Percentiles rank a stretch among this genome's conserved stretches.
phyloP scores from a whole-genome alignment of 2,888 invertebrate genomes.

The Phaedon cochleariae region DNA sequence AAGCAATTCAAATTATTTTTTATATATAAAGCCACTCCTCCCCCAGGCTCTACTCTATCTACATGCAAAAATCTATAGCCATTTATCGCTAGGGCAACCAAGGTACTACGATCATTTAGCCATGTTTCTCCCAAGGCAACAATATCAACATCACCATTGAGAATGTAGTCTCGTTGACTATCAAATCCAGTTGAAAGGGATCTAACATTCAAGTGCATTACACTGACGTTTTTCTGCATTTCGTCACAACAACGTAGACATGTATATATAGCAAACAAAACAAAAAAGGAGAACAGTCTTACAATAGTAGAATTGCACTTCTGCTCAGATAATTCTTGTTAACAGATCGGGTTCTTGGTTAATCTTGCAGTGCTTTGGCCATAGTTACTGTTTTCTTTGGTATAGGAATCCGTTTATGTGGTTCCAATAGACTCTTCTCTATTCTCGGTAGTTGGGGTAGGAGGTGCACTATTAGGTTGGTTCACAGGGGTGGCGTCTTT shows the following conservation, averaged over 20 bases:
- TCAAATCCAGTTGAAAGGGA: neutral
- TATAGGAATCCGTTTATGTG: no score
- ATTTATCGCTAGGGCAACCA: neutral
- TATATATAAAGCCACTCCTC: neutral
- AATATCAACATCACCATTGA: neutral
- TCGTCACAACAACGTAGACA: neutral
- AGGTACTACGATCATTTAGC: neutral
- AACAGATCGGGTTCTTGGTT: no score
- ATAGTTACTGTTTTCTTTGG: no score
- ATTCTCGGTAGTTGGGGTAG: no score
- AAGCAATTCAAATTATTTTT: neutral
- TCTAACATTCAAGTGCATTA: conserved; percentile 1
- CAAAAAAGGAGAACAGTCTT: no score
- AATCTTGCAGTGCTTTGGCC: no score
- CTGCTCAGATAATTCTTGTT: no score
- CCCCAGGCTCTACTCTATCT: neutral
- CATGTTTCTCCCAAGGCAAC: neutral
- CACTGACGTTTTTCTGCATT: neutral
- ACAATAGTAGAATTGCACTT: no score
- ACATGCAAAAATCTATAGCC: neutral
- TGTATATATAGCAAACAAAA: no score
- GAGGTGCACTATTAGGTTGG: no score
- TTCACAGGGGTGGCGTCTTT: no score
- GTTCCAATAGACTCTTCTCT: no score
- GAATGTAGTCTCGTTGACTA: neutral